phyloP scores from a whole-genome alignment of 2,113 vertebrate genomes.

The Chloropsis cyanopogon region DNA sequence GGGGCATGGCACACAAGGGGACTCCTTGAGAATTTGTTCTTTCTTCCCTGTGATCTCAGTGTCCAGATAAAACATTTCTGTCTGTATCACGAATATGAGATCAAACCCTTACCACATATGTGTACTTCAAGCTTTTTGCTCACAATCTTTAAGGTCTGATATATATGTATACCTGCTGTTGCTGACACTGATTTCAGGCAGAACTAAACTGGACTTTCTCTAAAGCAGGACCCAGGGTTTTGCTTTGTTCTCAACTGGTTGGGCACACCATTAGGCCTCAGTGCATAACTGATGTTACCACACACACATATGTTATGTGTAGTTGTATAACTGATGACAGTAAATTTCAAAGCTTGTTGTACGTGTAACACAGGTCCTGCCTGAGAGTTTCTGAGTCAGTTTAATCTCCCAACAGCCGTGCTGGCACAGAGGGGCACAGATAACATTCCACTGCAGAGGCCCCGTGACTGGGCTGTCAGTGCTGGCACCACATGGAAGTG shows the following conservation, averaged over 20 bases:
- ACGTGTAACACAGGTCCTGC: background rate
- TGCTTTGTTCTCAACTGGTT: background rate
- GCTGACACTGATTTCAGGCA: background rate
- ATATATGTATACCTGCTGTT: background rate
- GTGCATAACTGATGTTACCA: background rate
- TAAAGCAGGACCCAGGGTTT: background rate
- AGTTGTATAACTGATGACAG: background rate
- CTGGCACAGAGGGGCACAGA: background rate
- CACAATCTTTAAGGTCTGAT: background rate
- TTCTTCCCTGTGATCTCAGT: background rate
- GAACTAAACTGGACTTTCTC: background rate
- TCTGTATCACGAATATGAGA: background rate
- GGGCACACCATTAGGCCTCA: background rate
- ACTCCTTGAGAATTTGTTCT: background rate
- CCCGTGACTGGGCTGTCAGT: background rate
- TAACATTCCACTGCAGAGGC: background rate
- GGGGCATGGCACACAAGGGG: background rate
- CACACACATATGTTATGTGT: background rate
- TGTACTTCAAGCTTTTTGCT: background rate
- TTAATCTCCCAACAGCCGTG: background rate
- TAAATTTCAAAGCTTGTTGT: background rate
- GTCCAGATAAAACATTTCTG: background rate
- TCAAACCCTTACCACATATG: background rate
- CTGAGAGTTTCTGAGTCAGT: background rate
- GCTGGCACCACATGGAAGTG: background rate